phyloP scores from a whole-genome alignment of 2,888 invertebrate species.

The Ceramica pisi region DNA sequence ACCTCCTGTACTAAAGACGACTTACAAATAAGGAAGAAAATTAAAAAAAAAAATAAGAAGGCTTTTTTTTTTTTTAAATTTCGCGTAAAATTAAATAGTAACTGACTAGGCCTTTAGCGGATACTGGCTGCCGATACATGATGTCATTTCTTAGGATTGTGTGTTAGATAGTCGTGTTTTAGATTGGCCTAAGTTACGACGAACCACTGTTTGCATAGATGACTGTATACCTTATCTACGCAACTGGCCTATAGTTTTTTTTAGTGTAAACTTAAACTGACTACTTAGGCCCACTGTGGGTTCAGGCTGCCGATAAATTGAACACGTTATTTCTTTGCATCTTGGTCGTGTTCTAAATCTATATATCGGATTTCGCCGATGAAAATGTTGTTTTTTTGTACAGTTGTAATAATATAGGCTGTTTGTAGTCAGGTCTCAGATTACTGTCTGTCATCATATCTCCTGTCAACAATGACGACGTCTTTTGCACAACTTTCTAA shows the following conservation, averaged over 20 bases:
- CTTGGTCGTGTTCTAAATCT: slow-evolving; percentile 21
- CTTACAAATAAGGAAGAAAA: background rate
- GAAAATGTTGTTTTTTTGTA: slow-evolving; percentile 21
- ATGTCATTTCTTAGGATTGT: no score
- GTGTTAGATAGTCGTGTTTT: no score
- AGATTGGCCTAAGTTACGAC: slow-evolving; percentile 19
- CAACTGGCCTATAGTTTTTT: background rate
- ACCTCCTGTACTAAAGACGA: no score
- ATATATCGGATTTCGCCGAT: slow-evolving; percentile 27
- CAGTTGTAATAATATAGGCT: slow-evolving; percentile 17
- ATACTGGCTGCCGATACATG: no score
- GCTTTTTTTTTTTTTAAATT: no score
- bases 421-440: slow-evolving; percentile 43
- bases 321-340: slow-evolving; percentile 9
- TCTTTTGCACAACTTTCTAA: slow-evolving; percentile 53
- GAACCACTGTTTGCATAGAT: slow-evolving; percentile 11
- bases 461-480: slow-evolving; percentile 50
- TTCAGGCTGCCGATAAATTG: slow-evolving; percentile 16
- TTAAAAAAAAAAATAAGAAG: no score
- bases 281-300: no score
- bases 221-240: no score
- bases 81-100: no score
- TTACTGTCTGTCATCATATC: slow-evolving; percentile 46
- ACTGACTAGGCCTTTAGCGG: no score
- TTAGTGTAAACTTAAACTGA: background rate